phyloP scores from a whole-genome alignment of 2,113 vertebrate species.

The Petrocephalus microphthalmus region DNA sequence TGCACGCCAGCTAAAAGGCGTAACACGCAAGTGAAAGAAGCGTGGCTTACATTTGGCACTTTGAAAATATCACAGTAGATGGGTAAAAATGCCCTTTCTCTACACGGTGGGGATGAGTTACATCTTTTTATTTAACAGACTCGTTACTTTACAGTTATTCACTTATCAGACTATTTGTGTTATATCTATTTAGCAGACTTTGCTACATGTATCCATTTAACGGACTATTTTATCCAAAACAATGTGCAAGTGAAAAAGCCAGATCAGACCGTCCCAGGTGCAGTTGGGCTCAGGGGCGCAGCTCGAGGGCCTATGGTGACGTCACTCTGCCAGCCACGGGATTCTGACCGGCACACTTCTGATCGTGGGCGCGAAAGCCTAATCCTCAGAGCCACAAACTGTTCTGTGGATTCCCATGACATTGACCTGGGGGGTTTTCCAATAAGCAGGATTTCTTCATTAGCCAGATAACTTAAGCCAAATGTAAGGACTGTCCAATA shows the following conservation, averaged over 20 bases:
- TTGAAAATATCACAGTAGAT: not conserved
- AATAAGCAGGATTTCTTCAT: too few species aligned
- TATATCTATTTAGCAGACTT: too few species aligned
- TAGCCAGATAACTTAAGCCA: too few species aligned
- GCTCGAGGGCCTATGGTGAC: not conserved
- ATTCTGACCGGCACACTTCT: not conserved
- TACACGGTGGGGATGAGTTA: not conserved
- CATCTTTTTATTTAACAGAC: not conserved
- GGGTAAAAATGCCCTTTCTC: not conserved
- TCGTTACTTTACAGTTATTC: not conserved
- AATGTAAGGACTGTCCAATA: not conserved
- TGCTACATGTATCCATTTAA: not conserved
- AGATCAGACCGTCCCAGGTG: not conserved
- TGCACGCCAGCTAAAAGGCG: not conserved
- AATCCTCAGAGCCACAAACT: too few species aligned
- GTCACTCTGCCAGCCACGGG: not conserved
- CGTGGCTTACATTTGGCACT: not conserved
- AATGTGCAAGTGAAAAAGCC: not conserved
- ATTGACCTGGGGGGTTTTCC: too few species aligned
- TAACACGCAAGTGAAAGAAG: not conserved
- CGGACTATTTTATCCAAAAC: not conserved
- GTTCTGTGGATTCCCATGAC: too few species aligned
- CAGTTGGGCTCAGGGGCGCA: not conserved
- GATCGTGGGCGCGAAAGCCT: too few species aligned
- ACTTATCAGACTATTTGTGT: not conserved